Conservation (phyloP, 2,888 invertebrate species). For the Chironomus tentans region DNA sequence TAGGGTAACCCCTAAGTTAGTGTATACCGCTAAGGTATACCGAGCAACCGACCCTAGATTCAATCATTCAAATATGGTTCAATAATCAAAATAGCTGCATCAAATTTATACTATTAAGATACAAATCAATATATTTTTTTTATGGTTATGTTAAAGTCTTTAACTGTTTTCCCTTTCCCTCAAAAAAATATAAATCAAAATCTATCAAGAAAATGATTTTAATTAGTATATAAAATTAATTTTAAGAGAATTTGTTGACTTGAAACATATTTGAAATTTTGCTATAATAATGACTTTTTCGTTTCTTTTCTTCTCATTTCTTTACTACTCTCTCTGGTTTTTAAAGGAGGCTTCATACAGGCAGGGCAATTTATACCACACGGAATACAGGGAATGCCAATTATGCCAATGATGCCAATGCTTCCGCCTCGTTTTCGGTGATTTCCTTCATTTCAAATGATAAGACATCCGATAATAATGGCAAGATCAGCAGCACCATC, state of each 20-base stretch:
- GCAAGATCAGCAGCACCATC: neutral
- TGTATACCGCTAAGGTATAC: no score
- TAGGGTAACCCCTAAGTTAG: no score
- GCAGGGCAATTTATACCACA: constrained; percentile 38
- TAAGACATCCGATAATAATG: no score
- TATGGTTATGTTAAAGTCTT: neutral
- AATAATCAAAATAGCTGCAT: neutral
- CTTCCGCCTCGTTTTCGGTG: constrained; percentile 86
- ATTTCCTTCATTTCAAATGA: constrained; percentile 45
- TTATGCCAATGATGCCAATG: constrained; percentile 46
- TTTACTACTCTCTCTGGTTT: constrained; percentile 10
- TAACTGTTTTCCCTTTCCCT: neutral
- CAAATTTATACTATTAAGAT: neutral
- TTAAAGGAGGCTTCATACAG: constrained; percentile 34
- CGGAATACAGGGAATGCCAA: constrained; percentile 44
- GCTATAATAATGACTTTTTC: neutral
- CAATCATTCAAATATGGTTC: neutral
- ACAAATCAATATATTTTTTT: neutral
- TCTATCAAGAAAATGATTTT: neutral
- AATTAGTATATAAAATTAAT: neutral
- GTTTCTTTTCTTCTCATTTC: constrained; percentile 27
- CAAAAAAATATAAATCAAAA: neutral
- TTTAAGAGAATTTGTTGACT: neutral
- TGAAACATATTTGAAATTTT: neutral
- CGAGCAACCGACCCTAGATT: no score